These are phyloP conservation scores for Bradypus variegatus DNA, from an alignment of 2,797 vertebrate genomes.

Conservation along the genomic window DNA sequence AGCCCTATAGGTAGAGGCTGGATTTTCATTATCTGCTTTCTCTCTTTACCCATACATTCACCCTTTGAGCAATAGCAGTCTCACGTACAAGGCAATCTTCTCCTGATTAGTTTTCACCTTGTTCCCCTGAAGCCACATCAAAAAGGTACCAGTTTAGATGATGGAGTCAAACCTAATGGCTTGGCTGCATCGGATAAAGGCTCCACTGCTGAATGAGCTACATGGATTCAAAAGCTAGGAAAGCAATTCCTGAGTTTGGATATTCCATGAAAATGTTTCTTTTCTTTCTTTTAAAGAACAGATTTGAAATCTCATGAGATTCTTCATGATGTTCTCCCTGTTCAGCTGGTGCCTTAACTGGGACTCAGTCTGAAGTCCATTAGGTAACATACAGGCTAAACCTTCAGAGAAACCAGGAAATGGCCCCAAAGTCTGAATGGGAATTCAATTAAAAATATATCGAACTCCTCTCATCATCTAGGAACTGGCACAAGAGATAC, in stretches of 20 bases:
- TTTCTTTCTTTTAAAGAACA: neutral
- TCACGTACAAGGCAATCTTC: slow-evolving; percentile 38
- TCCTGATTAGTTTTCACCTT: slow-evolving; percentile 56
- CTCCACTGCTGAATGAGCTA: neutral
- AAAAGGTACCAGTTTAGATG: slow-evolving; percentile 41
- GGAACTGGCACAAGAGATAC: neutral
- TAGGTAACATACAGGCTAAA: neutral
- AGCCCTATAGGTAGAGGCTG: slow-evolving; percentile 18
- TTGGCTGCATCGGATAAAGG: neutral
- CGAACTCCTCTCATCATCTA: slow-evolving; percentile 26
- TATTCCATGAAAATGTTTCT: neutral
- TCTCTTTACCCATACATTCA: slow-evolving; percentile 45
- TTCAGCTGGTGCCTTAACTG: neutral
- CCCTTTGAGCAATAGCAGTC: slow-evolving; percentile 24
- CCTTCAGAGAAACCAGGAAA: slow-evolving; percentile 14
- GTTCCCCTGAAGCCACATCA: slow-evolving; percentile 39
- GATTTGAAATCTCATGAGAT: slow-evolving; percentile 20
- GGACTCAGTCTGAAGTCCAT: neutral
- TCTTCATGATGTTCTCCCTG: neutral
- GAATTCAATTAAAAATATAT: slow-evolving; percentile 34
- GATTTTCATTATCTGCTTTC: slow-evolving; percentile 46
- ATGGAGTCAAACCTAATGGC: slow-evolving; percentile 30
- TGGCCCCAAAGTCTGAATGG: neutral
- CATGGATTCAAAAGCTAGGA: slow-evolving; percentile 21
- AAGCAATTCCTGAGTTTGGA: neutral